Percentiles rank a stretch among this genome's conserved stretches.
These are phyloP conservation scores for Holothuria leucospilota DNA, from an alignment of 53 echinoderm and acorn worm genomes.

Conservation along the genomic window DNA sequence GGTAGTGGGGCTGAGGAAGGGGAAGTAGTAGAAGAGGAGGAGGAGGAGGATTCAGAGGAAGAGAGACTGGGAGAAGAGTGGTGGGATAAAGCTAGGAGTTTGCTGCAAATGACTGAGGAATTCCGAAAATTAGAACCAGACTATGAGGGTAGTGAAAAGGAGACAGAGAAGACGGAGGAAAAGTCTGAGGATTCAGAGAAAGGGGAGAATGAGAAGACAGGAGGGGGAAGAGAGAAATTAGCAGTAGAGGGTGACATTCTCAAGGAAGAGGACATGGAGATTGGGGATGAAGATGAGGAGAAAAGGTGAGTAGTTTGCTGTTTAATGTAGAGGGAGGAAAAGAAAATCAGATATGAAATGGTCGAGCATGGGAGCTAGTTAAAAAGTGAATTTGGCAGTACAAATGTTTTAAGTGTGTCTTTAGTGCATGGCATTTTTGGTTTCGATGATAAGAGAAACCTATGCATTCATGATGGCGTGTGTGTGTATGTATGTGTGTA, in stretches of 20 bases:
- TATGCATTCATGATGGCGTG: too few relatives aligned
- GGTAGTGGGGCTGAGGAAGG: conserved; percentile 28
- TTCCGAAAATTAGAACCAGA: conserved; percentile 46
- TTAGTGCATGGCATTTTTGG: not conserved
- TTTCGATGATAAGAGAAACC: too few relatives aligned
- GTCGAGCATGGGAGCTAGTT: not conserved
- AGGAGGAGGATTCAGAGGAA: conserved; percentile 63
- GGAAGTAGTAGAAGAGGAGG: conserved; percentile 53
- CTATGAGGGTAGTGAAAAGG: conserved; percentile 19
- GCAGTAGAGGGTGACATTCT: conserved; percentile 14
- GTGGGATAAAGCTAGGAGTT: conserved; percentile 67
- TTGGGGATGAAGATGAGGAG: conserved; percentile 48
- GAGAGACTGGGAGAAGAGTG: conserved; percentile 68
- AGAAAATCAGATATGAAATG: too few relatives aligned
- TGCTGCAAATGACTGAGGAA: conserved; percentile 59
- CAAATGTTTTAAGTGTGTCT: not conserved
- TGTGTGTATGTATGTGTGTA: too few relatives aligned
- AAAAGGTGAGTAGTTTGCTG: conserved; percentile 1
- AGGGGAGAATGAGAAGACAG: not conserved
- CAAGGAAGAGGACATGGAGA: conserved; percentile 35
- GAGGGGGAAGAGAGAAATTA: not conserved
- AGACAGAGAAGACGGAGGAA: conserved; percentile 10
- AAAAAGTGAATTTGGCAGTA: not conserved
- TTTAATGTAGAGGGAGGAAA: too few relatives aligned
- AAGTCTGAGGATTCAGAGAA: not conserved